Percentiles rank a stretch among this genome's conserved stretches.
Evolutionary conservation across 2,888 invertebrate species (phyloP).

Genomic region (Meiosimyza decipiens): DNA sequence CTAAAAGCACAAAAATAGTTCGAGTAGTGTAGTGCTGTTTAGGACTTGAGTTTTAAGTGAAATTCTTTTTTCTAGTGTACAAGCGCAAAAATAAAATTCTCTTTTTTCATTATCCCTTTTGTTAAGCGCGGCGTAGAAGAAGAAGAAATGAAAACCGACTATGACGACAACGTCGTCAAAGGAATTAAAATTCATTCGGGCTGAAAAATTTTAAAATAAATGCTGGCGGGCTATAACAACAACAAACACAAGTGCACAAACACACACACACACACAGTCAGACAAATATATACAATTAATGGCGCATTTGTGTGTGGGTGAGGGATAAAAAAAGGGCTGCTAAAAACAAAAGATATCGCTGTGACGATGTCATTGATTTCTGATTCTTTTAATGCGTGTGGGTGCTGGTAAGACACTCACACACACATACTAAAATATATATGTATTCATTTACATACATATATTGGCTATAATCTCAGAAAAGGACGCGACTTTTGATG

Average conservation of each 20-base stretch:
- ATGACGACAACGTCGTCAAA: conserved; percentile 54
- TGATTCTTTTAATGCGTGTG: conserved; percentile 49
- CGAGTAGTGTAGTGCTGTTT: too few relatives aligned
- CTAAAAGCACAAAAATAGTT: too few relatives aligned
- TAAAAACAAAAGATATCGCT: conserved; percentile 45
- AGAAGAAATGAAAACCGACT: conserved; percentile 45
- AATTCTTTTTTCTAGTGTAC: too few relatives aligned
- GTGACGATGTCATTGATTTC: conserved; percentile 57
- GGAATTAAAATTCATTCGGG: conserved; percentile 67
- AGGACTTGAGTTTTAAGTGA: too few relatives aligned
- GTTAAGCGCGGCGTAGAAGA: conserved; percentile 8
- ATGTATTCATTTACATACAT: background rate
- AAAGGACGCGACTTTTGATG: conserved; percentile 28
- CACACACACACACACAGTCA: conserved; percentile 39
- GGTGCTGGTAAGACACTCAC: conserved; percentile 4
- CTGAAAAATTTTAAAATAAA: conserved; percentile 66
- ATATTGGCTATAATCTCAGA: conserved; percentile 23
- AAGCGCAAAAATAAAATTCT: too few relatives aligned
- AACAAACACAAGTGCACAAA: conserved; percentile 27
- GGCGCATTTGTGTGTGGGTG: conserved; percentile 29
- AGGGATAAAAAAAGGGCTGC: conserved; percentile 39
- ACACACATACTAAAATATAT: background rate
- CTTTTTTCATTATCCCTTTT: background rate
- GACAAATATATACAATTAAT: conserved; percentile 37
- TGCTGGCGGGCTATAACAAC: conserved; percentile 42